These are phyloP conservation scores for Machaerirhynchus nigripectus DNA, from an alignment of 2,113 vertebrate genomes.

Conservation along the genomic window DNA sequence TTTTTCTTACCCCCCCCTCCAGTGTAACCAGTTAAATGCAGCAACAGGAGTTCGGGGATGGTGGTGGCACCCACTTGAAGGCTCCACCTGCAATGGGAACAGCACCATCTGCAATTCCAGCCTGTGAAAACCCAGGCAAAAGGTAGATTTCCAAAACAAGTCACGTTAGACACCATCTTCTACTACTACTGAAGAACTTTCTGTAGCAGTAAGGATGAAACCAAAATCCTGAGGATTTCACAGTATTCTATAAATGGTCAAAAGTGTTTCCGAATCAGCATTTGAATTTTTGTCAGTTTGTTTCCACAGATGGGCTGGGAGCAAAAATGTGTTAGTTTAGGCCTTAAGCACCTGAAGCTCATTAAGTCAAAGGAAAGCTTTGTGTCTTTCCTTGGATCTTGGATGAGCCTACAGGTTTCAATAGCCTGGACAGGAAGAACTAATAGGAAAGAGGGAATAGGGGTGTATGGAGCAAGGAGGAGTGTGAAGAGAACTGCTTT, in stretches of 20 bases:
- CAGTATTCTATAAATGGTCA: not conserved
- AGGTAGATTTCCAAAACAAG: not conserved
- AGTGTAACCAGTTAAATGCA: not conserved
- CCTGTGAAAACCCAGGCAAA: not conserved
- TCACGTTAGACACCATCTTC: not conserved
- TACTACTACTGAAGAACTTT: not conserved
- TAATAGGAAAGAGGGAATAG: not conserved
- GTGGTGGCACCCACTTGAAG: not conserved
- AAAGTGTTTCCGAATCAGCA: not conserved
- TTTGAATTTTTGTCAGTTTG: not conserved
- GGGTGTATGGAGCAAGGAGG: not conserved
- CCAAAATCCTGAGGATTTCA: not conserved
- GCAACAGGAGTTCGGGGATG: not conserved
- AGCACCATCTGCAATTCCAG: not conserved
- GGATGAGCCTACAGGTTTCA: not conserved
- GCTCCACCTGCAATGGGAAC: not conserved
- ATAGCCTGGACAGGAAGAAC: not conserved
- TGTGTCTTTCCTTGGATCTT: conserved; percentile 31
- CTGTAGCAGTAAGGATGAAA: not conserved
- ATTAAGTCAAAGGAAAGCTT: conserved; percentile 41
- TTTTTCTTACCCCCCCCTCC: not conserved
- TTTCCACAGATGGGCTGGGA: conserved; percentile 32
- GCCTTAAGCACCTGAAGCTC: not conserved
- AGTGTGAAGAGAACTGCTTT: conserved; percentile 8
- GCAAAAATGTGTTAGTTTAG: not conserved